These are phyloP conservation scores for Dolichoris vasculosae DNA, from an alignment of 1,140 invertebrate species.

Conservation along the genomic window DNA sequence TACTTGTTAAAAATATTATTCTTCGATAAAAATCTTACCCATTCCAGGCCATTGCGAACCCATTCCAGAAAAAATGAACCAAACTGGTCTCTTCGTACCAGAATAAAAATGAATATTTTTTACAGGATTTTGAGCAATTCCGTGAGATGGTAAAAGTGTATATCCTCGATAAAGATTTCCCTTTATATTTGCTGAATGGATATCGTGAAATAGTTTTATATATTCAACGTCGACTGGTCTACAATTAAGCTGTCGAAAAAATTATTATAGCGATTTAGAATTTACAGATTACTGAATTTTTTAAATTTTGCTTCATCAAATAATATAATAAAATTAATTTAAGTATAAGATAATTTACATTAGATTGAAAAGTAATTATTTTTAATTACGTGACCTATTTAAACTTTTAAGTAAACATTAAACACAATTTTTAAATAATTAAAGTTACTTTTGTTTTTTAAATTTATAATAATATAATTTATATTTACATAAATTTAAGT, in stretches of 20 bases:
- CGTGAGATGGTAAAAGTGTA: slow-evolving; percentile 67
- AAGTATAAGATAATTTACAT: too few species aligned
- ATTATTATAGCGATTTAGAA: not conserved
- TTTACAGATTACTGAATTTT: too few species aligned
- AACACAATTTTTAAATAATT: too few species aligned
- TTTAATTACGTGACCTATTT: too few species aligned
- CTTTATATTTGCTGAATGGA: slow-evolving; percentile 74
- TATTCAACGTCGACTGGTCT: slow-evolving; percentile 76
- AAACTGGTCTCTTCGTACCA: slow-evolving; percentile 81
- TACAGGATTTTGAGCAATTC: slow-evolving; percentile 64
- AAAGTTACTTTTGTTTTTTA: too few species aligned
- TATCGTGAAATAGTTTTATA: slow-evolving; percentile 72
- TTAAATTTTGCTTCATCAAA: too few species aligned
- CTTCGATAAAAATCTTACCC: slow-evolving; percentile 72
- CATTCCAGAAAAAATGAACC: slow-evolving; percentile 93
- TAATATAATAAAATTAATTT: too few species aligned
- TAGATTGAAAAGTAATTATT: too few species aligned
- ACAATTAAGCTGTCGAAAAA: slow-evolving; percentile 59
- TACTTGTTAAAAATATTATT: not conserved
- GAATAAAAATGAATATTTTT: slow-evolving; percentile 77
- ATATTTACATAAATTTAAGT: too few species aligned
- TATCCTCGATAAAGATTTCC: slow-evolving; percentile 77
- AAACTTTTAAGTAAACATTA: too few species aligned
- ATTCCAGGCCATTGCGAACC: slow-evolving; percentile 91
- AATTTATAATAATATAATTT: too few species aligned